Percentiles rank a stretch among this genome's conserved stretches.
Conservation (phyloP, 2,113 vertebrate species). For the Sarotherodon lohbergeri region DNA sequence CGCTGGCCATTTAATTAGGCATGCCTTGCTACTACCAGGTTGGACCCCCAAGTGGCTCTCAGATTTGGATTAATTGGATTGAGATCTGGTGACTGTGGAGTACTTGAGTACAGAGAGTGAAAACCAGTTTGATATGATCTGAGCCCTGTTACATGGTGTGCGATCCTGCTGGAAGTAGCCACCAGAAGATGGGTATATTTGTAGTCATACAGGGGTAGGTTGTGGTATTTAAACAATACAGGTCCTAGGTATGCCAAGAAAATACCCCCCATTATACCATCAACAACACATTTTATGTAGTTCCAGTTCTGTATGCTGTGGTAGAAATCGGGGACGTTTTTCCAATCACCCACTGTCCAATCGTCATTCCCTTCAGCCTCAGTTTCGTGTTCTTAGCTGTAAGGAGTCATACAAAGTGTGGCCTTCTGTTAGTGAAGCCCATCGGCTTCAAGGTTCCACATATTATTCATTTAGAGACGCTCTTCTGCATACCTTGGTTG, state of each 20-base stretch:
- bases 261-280: not conserved
- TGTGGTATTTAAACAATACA: not conserved
- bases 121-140: not conserved
- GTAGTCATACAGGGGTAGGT: not conserved
- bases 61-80: not conserved
- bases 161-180: not conserved
- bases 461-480: not conserved
- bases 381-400: not conserved
- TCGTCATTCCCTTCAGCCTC: fast-evolving
- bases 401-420: not conserved
- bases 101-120: not conserved
- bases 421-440: not conserved
- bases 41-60: fast-evolving
- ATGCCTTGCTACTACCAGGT: not conserved
- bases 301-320: not conserved
- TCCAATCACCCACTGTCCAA: not conserved
- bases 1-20: not conserved
- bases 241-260: not conserved
- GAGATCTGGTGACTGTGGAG: not conserved
- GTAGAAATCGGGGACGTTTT: not conserved
- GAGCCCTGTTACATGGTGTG: not conserved
- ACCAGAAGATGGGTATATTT: not conserved
- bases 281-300: not conserved
- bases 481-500: not conserved
- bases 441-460: not conserved